Conservation (phyloP, 2,888 invertebrate genomes). For the Cheilosia variabilis region DNA sequence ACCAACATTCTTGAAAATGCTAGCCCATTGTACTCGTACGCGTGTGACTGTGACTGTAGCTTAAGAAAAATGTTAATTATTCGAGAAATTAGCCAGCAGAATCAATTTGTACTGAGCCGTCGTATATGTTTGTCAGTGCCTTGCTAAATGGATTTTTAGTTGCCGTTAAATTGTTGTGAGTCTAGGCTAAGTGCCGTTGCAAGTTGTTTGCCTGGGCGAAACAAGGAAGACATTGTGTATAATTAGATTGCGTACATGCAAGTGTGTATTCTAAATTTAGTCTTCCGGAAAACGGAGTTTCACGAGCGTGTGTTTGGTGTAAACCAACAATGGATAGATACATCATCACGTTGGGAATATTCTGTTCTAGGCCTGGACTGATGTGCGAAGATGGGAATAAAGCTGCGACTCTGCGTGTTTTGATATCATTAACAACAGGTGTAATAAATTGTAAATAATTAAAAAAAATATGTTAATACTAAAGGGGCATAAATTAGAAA, state of each 20-base stretch:
- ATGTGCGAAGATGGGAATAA: conserved; percentile 30
- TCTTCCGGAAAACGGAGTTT: conserved; percentile 67
- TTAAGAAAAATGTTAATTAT: conserved; percentile 68
- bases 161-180: conserved; percentile 63
- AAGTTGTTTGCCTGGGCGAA: conserved; percentile 52
- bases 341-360: conserved; percentile 22
- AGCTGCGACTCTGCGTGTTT: conserved; percentile 54
- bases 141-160: conserved; percentile 71
- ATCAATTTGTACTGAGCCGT: conserved; percentile 68
- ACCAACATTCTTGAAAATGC: conserved; percentile 57
- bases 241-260: conserved; percentile 42
- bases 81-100: conserved; percentile 69
- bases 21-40: conserved; percentile 41
- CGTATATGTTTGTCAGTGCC: conserved; percentile 50
- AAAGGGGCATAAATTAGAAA: conserved; percentile 38
- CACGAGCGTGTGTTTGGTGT: neutral
- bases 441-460: conserved; percentile 63
- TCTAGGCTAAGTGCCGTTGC: conserved; percentile 34
- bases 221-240: conserved; percentile 40
- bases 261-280: conserved; percentile 41
- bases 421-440: conserved; percentile 39
- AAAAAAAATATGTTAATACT: conserved; percentile 43
- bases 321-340: conserved; percentile 46
- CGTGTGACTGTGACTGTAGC: conserved; percentile 6
- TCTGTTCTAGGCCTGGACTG: neutral